Conservation (phyloP, 30 jellyfish, hydroid and myxozoan species). For the Mastigias papua region DNA sequence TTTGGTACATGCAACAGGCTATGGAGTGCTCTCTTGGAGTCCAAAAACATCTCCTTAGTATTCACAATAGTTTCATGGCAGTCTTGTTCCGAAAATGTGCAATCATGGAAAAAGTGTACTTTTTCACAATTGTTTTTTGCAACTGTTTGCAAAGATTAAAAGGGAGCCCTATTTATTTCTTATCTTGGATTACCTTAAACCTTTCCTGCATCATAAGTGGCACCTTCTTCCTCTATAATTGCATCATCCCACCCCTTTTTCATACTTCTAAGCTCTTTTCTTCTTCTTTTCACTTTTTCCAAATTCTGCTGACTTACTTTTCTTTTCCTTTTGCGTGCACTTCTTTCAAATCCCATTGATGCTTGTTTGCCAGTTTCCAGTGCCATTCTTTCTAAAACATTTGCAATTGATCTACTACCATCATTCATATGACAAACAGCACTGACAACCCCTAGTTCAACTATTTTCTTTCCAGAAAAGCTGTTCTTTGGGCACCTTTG, state of each 20-base stretch:
- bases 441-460: conserved; percentile 27
- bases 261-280: not conserved
- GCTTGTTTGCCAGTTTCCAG: conserved; percentile 5
- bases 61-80: too few species aligned
- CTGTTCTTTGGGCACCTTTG: conserved; percentile 51
- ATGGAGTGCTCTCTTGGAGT: too few species aligned
- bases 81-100: too few species aligned
- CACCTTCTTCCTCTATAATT: conserved; percentile 8
- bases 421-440: conserved; percentile 18
- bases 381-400: not conserved
- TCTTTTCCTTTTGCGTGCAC: conserved; percentile 1
- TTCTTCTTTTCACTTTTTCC: not conserved
- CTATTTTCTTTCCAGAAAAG: not conserved
- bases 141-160: too few species aligned
- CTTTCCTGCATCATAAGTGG: not conserved
- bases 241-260: conserved; percentile 35
- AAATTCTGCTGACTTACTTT: not conserved
- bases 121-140: too few species aligned
- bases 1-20: too few species aligned
- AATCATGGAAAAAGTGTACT: too few species aligned
- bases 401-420: not conserved
- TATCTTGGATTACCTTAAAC: not conserved
- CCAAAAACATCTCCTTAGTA: too few species aligned
- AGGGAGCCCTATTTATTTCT: not conserved
- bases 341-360: not conserved